phyloP scores from a whole-genome alignment of 2,113 vertebrate species.

The Marmota monax region DNA sequence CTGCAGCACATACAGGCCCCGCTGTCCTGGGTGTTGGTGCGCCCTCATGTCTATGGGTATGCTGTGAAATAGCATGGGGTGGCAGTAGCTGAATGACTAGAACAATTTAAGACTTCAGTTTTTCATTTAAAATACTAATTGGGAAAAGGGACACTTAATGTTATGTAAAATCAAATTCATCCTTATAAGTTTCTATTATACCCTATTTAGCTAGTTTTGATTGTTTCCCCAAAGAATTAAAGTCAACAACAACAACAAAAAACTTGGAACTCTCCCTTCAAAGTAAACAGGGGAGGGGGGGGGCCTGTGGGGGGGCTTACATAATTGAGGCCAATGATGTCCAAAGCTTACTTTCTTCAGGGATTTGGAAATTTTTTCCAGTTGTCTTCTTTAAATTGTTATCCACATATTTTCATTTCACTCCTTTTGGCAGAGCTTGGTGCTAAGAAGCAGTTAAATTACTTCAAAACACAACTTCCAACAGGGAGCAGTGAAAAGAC shows the following conservation, averaged over 20 bases:
- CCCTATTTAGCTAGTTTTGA: background rate
- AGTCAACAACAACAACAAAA: background rate
- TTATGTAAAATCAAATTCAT: background rate
- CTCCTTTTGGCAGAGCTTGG: background rate
- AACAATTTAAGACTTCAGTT: background rate
- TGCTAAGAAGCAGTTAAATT: constrained; percentile 3
- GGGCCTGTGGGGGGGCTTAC: background rate
- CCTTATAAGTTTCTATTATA: background rate
- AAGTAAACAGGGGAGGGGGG: background rate
- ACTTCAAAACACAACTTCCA: constrained; percentile 11
- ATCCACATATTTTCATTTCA: constrained; percentile 19
- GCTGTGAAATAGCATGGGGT: constrained; percentile 88
- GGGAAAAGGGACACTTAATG: background rate
- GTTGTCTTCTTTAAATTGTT: background rate
- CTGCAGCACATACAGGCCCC: constrained; percentile 86
- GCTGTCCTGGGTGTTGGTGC: constrained; percentile 79
- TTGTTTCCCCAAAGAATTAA: background rate
- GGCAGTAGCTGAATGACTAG: fast-evolving
- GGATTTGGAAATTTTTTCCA: constrained; percentile 7
- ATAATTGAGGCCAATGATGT: background rate
- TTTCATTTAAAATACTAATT: background rate
- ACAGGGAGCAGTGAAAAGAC: background rate
- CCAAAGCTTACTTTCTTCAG: background rate
- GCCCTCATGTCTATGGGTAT: constrained; percentile 90
- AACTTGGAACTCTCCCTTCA: constrained; percentile 18